Percentiles rank a stretch among this genome's conserved stretches.
Evolutionary conservation across 2,797 vertebrate species (phyloP).

Genomic region (Alfaro cultratus): DNA sequence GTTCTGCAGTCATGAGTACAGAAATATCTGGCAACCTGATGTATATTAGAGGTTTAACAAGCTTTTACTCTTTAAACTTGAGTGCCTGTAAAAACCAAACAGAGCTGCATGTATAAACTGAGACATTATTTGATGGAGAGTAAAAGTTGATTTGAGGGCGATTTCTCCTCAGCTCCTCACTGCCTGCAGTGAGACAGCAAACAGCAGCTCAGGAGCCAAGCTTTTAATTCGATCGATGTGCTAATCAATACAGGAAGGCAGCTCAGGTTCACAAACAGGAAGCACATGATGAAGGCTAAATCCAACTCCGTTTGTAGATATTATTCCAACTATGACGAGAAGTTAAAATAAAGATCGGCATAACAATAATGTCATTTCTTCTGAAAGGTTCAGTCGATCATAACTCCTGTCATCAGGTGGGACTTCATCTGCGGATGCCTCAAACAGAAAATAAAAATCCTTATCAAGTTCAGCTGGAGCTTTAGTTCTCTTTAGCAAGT

Average conservation of each 20-base stretch:
- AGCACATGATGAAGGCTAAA: slow-evolving; percentile 1
- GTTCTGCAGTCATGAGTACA: not conserved
- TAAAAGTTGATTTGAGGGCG: not conserved
- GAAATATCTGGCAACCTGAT: not conserved
- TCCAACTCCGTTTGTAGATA: not conserved
- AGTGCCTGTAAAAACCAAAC: not conserved
- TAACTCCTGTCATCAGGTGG: not conserved
- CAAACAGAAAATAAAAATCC: not conserved
- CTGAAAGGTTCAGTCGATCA: not conserved
- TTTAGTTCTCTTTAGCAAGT: not conserved
- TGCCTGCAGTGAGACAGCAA: slow-evolving; percentile 30
- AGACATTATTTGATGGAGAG: not conserved
- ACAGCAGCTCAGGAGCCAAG: slow-evolving; percentile 10
- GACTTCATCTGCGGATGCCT: not conserved
- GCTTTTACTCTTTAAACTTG: not conserved
- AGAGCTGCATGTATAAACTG: not conserved
- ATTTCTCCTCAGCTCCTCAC: slow-evolving; percentile 7
- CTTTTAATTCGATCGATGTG: slow-evolving; percentile 16
- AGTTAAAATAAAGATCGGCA: not conserved
- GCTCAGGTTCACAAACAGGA: slow-evolving; percentile 23
- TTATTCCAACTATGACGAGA: not conserved
- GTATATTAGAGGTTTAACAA: not conserved
- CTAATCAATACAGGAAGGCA: slow-evolving; percentile 23
- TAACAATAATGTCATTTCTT: not conserved
- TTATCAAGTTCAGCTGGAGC: not conserved